Base-by-base conservation (phyloP, 2,113 vertebrate genomes). In the Proterorhinus semilunaris region DNA sequence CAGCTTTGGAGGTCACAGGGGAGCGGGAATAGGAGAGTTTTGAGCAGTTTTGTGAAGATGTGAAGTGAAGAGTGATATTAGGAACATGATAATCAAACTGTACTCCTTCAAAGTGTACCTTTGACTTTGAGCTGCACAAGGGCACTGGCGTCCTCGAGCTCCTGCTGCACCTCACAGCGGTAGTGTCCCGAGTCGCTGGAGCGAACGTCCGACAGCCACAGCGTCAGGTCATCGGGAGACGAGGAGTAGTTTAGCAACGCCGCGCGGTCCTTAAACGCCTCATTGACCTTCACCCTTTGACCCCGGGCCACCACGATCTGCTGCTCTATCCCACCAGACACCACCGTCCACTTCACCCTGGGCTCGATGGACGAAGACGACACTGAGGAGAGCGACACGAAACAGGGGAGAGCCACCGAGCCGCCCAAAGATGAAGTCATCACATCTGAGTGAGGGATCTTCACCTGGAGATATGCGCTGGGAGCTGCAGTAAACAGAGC, bases 101-200 rank as follows among this genome's bases (percentile, higher is more conserved):
- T n/a, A 6, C 6, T n/a, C n/a, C 6, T 52, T 51, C 36, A 61
- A 43, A 4, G 3, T 48, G 16, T 91, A 98, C 97, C 97, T 96
- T 96, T 98, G 80, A 98, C 95, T 72, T 94, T 93, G 76, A 98
- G 79, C 0, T 94, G 69, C 7, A 94, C 78, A 0, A 94, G 85
- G 58, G 95, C 96, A 0, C 94, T 93, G 70, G 94, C 91, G 0
- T 99, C 97, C 58, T 98, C 96, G 21, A 99, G 94, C 65, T 95
- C 97, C 0, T 95, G 94, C 87, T 98, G 96, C 70, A 98, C 96
- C 48, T 96, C 93, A 0, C 97, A 98, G 86, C 95, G 95, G 86
- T 98, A 98, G 83, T 96, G 85, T 0, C 95, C 97, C 0, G 95
- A 95, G 89, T 99, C 97, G 2, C 92, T 96, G 87, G 93, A 91